A percentile compares a stretch with the other conserved stretches of the same genome.
These are phyloP conservation scores for Sitta europaea DNA, from an alignment of 2,113 vertebrate species.

Conservation along the genomic window DNA sequence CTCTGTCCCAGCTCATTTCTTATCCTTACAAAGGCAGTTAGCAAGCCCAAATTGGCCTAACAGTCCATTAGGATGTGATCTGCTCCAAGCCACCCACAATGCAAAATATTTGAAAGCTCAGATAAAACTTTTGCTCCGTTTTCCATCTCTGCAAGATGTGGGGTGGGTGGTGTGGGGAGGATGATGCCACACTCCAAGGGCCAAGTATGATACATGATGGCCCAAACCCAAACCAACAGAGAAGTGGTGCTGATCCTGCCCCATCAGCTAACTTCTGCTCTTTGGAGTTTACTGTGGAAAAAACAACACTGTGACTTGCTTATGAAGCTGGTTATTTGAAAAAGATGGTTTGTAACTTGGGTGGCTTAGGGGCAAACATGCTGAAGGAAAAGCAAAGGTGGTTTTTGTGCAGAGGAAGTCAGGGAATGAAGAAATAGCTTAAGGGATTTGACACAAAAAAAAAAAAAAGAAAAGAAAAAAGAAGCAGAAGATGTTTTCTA, in stretches of 20 bases:
- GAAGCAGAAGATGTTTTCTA: not conserved
- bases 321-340: not conserved
- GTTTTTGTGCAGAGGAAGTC: not conserved
- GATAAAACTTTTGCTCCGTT: not conserved
- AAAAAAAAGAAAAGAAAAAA: not conserved
- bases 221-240: conserved; percentile 15
- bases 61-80: conserved; percentile 32
- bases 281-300: conserved; percentile 22
- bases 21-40: conserved; percentile 6
- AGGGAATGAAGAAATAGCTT: conserved; percentile 2
- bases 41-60: conserved; percentile 12
- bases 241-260: not conserved
- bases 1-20: conserved; percentile 54
- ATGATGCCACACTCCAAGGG: not conserved
- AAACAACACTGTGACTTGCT: conserved; percentile 26
- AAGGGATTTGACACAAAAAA: not conserved
- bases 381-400: conserved; percentile 31
- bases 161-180: not conserved
- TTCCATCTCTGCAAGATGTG: not conserved
- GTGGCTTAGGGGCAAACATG: not conserved
- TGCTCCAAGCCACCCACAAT: not conserved
- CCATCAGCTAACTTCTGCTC: not conserved
- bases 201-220: not conserved
- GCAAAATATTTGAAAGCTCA: conserved; percentile 34
- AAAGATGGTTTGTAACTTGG: conserved; percentile 41